A percentile compares a stretch with the other conserved stretches of the same genome.
These are phyloP conservation scores for Pelusios castaneus DNA, from an alignment of 2,113 vertebrate species.

Conservation along the genomic window DNA sequence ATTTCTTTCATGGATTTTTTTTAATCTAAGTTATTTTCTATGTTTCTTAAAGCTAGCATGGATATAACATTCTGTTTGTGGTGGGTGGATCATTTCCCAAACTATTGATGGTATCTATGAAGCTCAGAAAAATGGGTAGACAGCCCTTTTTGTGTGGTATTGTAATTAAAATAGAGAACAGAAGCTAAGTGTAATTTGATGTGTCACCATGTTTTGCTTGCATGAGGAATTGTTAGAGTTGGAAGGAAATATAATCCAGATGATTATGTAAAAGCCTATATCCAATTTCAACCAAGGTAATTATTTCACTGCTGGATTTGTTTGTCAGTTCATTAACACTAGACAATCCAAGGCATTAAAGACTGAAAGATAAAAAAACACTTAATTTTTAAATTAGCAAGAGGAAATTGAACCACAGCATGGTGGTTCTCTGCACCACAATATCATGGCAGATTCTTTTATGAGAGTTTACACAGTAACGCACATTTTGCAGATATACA, in stretches of 20 bases:
- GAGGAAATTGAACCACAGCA: slow-evolving; percentile 38
- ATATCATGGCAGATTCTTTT: slow-evolving; percentile 39
- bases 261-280: slow-evolving; percentile 2
- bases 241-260: slow-evolving; percentile 54
- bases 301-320: neutral
- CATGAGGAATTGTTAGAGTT: neutral
- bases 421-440: neutral
- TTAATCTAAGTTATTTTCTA: neutral
- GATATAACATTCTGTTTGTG: neutral
- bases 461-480: slow-evolving; percentile 37
- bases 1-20: neutral
- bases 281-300: neutral
- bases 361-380: neutral
- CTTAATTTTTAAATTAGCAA: neutral
- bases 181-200: slow-evolving; percentile 23
- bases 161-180: slow-evolving; percentile 44
- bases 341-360: slow-evolving; percentile 13
- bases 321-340: neutral
- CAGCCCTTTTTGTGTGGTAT: neutral
- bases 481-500: neutral
- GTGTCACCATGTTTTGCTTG: slow-evolving; percentile 23
- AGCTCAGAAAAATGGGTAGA: slow-evolving; percentile 1
- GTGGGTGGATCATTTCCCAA: neutral
- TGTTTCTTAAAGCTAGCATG: neutral
- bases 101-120: neutral